Evolutionary conservation across 2,113 vertebrate genomes (phyloP), one percentile per base, ranked within the genome.

Genomic region (Pao palembangensis): DNA sequence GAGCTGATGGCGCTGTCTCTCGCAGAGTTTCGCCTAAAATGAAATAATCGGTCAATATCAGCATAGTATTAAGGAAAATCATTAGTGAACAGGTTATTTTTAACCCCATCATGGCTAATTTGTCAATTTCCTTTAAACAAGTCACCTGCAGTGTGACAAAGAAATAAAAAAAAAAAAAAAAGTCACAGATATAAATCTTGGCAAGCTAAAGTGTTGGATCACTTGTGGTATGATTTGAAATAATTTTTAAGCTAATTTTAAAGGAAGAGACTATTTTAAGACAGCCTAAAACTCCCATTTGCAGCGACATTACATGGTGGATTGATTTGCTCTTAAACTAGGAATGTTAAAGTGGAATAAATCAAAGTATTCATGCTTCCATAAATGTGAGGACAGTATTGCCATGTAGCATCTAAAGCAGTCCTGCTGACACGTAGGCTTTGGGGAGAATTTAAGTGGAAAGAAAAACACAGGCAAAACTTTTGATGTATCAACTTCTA

Each of bases 1-100:
- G 58, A 50, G 71, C 62, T n/a, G n/a, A 57, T 61, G 61, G 25
- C 55, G 51, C 14, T 23, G 53, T 55, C 68, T 58, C 72, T 58
- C 8, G 65, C 66, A 55, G 44, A 54, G 42, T 58, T 34, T 68
- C 74, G 61, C 67, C 68, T 73, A 3, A 79, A 75, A 85, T 87
- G 73, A 81, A 78, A 66, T 51, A 65, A 71, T 70, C 67, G 64
- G 73, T 80, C 78, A 76, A 51, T 28, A 67, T 59, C 42, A 3
- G 6, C 28, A 31, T 6, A 6, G 8, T 31, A 31, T 31, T 31
- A 31, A 31, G 16, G 43, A 43, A 43, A 13, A 4, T 43, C 41
- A 43, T 43, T 65, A 51, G 58, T 23, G 54, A n/a, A 38, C 34
- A 51, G 16, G 17, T 14, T 17, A 28, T 31, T 56, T 19, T 59